These are phyloP conservation scores for Narcine bancroftii DNA, from an alignment of 2,113 vertebrate genomes.

Conservation along the genomic window DNA sequence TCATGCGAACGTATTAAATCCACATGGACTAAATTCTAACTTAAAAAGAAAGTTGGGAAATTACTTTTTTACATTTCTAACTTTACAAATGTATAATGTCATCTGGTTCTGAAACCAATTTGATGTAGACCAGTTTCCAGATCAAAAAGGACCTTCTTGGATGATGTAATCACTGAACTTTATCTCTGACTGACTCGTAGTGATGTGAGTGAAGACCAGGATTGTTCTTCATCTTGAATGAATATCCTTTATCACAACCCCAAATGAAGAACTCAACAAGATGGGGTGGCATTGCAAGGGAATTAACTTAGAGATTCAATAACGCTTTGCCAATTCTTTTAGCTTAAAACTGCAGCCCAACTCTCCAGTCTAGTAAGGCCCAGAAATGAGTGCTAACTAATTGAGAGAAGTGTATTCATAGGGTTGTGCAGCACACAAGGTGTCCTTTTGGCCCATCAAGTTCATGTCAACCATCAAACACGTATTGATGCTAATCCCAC, in stretches of 20 bases:
- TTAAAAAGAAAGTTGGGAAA: conserved; percentile 27
- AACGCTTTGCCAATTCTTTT: background rate
- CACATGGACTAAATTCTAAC: conserved; percentile 26
- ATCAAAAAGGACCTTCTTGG: background rate
- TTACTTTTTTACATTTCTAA: background rate
- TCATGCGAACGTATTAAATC: conserved; percentile 24
- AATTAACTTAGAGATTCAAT: background rate
- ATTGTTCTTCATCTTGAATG: background rate
- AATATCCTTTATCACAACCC: background rate
- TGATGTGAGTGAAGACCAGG: background rate
- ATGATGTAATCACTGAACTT: background rate
- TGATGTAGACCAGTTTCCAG: background rate
- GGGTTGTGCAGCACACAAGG: too few species aligned
- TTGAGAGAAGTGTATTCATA: background rate
- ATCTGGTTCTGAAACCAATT: background rate
- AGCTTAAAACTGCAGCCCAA: background rate
- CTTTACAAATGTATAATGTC: conserved; percentile 24
- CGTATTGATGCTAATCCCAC: too few species aligned
- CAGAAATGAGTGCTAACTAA: background rate
- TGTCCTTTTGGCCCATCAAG: too few species aligned
- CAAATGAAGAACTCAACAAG: background rate
- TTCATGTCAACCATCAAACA: too few species aligned
- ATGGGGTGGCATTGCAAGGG: background rate
- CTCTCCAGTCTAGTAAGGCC: background rate
- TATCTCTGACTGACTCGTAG: background rate